These are phyloP conservation scores for Salvelinus namaycush DNA, from an alignment of 2,113 vertebrate species.

Conservation along the genomic window DNA sequence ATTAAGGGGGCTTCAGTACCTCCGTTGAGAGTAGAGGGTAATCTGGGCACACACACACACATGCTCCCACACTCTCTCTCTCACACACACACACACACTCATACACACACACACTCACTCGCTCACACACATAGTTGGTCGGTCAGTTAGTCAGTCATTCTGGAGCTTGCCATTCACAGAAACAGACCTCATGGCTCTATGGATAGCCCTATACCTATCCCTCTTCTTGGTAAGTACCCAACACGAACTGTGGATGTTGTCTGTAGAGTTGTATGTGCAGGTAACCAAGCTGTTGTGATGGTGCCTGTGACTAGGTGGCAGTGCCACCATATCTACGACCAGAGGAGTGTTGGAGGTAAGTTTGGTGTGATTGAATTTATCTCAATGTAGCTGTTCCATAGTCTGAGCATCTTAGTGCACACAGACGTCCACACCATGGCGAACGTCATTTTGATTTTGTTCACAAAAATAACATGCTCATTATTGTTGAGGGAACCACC, in stretches of 20 bases:
- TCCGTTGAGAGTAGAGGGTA: background rate
- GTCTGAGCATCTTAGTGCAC: background rate
- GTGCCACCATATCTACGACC: background rate
- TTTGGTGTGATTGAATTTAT: background rate
- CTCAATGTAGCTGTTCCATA: background rate
- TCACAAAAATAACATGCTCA: slow-evolving; percentile 8
- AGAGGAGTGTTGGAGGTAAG: background rate
- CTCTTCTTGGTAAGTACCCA: slow-evolving; percentile 64
- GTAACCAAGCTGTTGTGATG: background rate
- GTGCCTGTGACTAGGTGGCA: background rate
- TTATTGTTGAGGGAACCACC: background rate
- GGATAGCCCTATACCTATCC: slow-evolving; percentile 43
- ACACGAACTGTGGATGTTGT: background rate
- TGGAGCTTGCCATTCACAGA: slow-evolving; percentile 25
- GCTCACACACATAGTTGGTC: background rate
- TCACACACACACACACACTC: no score
- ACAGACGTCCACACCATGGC: background rate
- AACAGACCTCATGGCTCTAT: slow-evolving; percentile 58
- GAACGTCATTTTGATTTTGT: background rate
- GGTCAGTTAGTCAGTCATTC: slow-evolving; percentile 30
- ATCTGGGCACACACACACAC: slow-evolving; percentile 21
- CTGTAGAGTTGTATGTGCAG: background rate
- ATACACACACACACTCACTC: no score
- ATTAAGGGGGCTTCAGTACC: slow-evolving; percentile 42
- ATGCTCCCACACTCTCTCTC: background rate